Evolutionary conservation across 2,797 vertebrate genomes (phyloP).

Genomic region (Cynodonichthys magdalenae): DNA sequence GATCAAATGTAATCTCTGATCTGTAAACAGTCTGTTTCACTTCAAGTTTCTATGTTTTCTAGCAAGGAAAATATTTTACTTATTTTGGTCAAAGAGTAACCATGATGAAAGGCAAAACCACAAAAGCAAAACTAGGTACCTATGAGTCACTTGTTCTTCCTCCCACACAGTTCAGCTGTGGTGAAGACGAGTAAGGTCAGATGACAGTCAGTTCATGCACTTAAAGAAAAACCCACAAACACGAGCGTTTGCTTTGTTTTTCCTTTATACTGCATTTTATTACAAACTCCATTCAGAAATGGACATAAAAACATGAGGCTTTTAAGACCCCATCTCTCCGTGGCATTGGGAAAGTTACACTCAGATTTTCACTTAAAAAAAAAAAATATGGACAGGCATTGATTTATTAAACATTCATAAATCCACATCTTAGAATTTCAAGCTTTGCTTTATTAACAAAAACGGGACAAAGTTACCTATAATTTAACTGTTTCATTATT

Average conservation of each 20-base stretch:
- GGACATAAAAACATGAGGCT: slow-evolving; percentile 35
- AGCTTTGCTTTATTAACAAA: no score
- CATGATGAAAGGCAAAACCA: slow-evolving; percentile 51
- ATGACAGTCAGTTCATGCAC: slow-evolving; percentile 44
- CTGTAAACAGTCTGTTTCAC: slow-evolving; percentile 38
- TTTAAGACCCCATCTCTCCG: neutral
- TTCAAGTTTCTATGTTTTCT: slow-evolving; percentile 35
- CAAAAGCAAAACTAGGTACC: slow-evolving; percentile 39
- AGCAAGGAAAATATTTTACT: slow-evolving; percentile 42
- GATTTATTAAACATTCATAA: no score
- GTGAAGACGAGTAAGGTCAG: slow-evolving; percentile 35
- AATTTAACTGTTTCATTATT: no score
- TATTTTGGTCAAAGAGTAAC: slow-evolving; percentile 37
- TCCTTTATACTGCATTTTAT: no score
- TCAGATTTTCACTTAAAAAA: no score
- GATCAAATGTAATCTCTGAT: slow-evolving; percentile 27
- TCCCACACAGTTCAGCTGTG: slow-evolving; percentile 56
- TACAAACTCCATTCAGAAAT: slow-evolving; percentile 12
- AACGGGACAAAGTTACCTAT: no score
- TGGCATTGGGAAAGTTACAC: no score
- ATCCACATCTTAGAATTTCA: no score
- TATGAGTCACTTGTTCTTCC: slow-evolving; percentile 56
- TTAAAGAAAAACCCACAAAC: slow-evolving; percentile 31
- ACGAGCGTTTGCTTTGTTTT: slow-evolving; percentile 4
- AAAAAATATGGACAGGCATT: no score